Evolutionary conservation across 2,888 invertebrate species (phyloP), one percentile per base, ranked within the genome.

Genomic region (Abscondita cerata): DNA sequence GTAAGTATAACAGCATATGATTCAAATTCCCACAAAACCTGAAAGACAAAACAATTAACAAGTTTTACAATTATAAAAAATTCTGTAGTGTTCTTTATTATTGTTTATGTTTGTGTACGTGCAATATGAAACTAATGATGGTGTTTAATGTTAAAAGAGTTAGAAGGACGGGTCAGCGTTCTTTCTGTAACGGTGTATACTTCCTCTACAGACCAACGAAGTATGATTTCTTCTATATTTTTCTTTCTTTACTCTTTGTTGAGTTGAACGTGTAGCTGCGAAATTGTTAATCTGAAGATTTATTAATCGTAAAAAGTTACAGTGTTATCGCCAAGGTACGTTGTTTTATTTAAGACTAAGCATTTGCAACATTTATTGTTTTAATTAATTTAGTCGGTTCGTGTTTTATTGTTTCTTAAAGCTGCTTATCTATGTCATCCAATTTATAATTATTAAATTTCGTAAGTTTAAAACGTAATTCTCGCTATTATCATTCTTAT

Each of bases 101-200:
- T 33, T 59, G 54, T 62, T 62, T 50, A 40, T 51, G 40, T 56
- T 52, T 51, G 13, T 36, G 19, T 54, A 58, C 58, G 58, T 62
- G 58, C 15, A 25, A 19, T 54, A 53, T 41, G 36, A 36, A 48
- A 25, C 25, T 48, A 46, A 52, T 57, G 33, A 33, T 36, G 25
- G 33, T 16, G 44, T 41, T 40, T 36, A 58, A 47, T 33, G 20
- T 50, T 46, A 44, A 36, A n/a, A 13, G 62, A 41, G 46, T 54
- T 52, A 50, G 65, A 25, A 68, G 66, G 60, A 68, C 72, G 69
- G 75, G 75, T 75, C 75, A 75, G 70, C 73, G 75, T 69, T 73
- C 75, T 70, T 70, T 62, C 67, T 59, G 69, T 72, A 72, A 73
- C 73, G 72, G 71, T 73, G 70, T 69, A 69, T 68, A 65, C 66